phyloP scores from a whole-genome alignment of 2,888 invertebrate genomes.

The Phyllotreta cruciferae region DNA sequence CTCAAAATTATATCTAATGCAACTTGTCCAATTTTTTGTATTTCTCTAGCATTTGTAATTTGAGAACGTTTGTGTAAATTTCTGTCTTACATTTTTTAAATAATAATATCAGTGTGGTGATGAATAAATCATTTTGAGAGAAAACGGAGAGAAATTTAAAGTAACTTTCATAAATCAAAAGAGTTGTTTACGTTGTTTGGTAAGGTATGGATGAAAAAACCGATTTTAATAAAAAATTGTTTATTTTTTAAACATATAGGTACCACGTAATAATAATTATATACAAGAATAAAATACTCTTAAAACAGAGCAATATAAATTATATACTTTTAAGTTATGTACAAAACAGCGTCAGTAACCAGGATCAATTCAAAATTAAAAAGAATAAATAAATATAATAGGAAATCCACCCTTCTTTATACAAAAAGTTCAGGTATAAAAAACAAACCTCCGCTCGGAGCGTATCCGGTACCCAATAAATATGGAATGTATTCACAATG shows the following conservation, averaged over 20 bases:
- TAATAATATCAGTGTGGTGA: too few species aligned
- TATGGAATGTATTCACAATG: constrained; percentile 47
- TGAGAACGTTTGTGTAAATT: too few species aligned
- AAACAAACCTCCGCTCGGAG: constrained; percentile 33
- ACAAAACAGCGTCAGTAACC: constrained; percentile 39
- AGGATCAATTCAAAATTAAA: constrained; percentile 38
- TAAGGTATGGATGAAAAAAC: constrained; percentile 27
- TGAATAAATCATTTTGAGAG: too few species aligned
- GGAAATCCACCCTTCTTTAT: constrained; percentile 17
- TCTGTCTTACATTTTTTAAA: too few species aligned
- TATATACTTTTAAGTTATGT: constrained; percentile 39
- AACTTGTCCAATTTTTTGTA: too few species aligned
- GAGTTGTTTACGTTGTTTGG: not conserved
- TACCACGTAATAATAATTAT: constrained; percentile 53
- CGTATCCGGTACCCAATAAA: constrained; percentile 41
- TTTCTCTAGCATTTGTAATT: too few species aligned
- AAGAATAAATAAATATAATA: not conserved
- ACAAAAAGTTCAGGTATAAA: constrained; percentile 36
- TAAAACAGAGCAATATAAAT: constrained; percentile 53
- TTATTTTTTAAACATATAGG: constrained; percentile 56
- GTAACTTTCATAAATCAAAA: not conserved
- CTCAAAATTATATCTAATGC: too few species aligned
- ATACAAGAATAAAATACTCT: constrained; percentile 57
- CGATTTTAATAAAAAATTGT: constrained; percentile 48
- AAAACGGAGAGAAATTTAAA: too few species aligned